Base-by-base conservation (phyloP, 1,140 invertebrate species). In the Tetraneura akinire region DNA sequence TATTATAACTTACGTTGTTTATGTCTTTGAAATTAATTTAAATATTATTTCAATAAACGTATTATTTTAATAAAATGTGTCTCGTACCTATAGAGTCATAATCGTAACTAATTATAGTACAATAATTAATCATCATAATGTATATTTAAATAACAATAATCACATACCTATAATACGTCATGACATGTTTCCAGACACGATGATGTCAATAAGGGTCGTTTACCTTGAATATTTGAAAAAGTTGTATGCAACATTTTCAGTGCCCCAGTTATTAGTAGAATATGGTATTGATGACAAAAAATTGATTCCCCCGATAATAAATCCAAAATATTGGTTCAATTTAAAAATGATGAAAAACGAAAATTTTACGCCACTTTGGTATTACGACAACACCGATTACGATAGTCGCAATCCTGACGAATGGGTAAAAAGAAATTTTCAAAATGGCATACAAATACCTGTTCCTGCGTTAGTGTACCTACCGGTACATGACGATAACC, bases 371-470 rank as follows among this genome's bases (percentile, higher is more conserved):
- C 53, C 74, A 0, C 23, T 78, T 11, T 60, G 53, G 29, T 78
- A 78, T n/a, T 47, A 78, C 8, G 74, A 78, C 6, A 47, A 62
- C 16, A 47, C 23, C 0, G 74, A 78, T 13, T 78, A 62, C 8
- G 42, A 78, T 29, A n/a, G 13, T 18, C 37, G 55, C 3, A 62
- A 62, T 14, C 4, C 74, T 16, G 55, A 78, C 11, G 74, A 78
- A 62, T 78, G 55, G 55, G 23, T 78, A 18, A 60, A 26, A 16
- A 51, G 18, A 29, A 23, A 47, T 32, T n/a, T 4, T 11, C 9
- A 29, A 18, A 3, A 71, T 16, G 74, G 55, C 1, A 9, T 45
- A 18, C 55, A 37, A 37, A 8, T 37, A 37, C 32, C 32, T 37
- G 32, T 37, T 4, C 32, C 32, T 37, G 32, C 32, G 3, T 37